A percentile compares a stretch with the other conserved stretches of the same genome.
Evolutionary conservation across 2,797 vertebrate genomes (phyloP).

Genomic region (Falco biarmicus): DNA sequence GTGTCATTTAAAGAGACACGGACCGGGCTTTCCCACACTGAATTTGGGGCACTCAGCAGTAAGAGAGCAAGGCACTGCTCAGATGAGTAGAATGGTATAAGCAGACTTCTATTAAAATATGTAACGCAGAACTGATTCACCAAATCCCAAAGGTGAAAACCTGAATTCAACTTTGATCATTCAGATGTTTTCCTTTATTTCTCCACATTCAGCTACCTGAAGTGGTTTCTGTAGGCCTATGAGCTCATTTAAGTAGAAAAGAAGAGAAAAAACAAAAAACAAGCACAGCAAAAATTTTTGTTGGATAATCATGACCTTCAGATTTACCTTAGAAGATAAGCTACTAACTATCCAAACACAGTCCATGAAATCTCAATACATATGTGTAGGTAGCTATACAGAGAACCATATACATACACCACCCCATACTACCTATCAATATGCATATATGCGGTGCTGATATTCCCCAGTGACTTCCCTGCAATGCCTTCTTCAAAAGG

Average conservation of each 20-base stretch:
- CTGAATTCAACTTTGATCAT: background rate
- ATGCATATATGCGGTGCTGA: rapidly evolving
- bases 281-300: background rate
- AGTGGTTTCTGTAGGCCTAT: background rate
- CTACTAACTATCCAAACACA: background rate
- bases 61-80: background rate
- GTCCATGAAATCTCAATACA: background rate
- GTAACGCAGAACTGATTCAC: background rate
- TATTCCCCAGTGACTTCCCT: background rate
- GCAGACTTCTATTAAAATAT: background rate
- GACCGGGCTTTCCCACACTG: background rate
- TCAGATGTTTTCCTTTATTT: background rate
- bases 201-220: background rate
- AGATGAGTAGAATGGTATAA: background rate
- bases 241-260: background rate
- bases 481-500: background rate
- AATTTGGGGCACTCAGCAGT: background rate
- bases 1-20: background rate
- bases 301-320: background rate
- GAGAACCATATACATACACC: rapidly evolving
- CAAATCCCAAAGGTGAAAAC: slow-evolving; percentile 3
- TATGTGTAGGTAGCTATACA: rapidly evolving
- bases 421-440: too few species aligned
- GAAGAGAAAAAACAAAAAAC: rapidly evolving
- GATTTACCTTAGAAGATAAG: background rate